Conservation (phyloP, 2,888 invertebrate genomes). For the Drosophila diplacantha region DNA sequence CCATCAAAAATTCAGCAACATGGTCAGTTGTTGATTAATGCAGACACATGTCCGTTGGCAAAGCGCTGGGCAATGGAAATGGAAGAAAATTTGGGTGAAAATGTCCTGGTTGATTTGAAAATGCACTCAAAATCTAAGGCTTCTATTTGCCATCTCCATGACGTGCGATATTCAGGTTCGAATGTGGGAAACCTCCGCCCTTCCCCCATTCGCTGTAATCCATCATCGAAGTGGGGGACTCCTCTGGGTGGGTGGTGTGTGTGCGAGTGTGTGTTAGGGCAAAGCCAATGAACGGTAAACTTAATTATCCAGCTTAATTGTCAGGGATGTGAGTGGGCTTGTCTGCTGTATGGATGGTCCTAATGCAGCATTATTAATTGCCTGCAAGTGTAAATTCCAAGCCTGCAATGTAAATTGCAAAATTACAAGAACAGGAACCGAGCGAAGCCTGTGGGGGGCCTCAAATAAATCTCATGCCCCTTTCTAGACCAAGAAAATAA, state of each 20-base stretch:
- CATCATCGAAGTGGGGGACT: constrained; percentile 46
- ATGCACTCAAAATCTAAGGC: constrained; percentile 55
- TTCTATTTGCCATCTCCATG: constrained; percentile 41
- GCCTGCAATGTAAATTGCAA: constrained; percentile 68
- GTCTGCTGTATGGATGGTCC: constrained; percentile 59
- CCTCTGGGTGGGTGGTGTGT: not conserved
- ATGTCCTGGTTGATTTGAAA: constrained; percentile 56
- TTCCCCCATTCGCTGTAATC: constrained; percentile 45
- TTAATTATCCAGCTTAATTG: constrained; percentile 76
- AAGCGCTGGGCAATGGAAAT: constrained; percentile 14
- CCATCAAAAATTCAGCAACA: constrained; percentile 23
- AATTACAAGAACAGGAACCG: constrained; percentile 56
- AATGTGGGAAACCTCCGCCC: not conserved
- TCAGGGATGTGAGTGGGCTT: constrained; percentile 46
- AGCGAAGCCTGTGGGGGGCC: not conserved
- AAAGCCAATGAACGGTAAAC: constrained; percentile 74
- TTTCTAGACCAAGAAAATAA: not conserved
- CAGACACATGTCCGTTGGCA: constrained; percentile 29
- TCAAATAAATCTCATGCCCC: not conserved
- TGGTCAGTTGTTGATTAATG: constrained; percentile 40
- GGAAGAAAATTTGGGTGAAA: constrained; percentile 23
- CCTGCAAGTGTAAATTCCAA: constrained; percentile 73
- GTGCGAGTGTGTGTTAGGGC: constrained; percentile 17
- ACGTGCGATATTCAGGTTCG: constrained; percentile 55
- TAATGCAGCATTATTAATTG: constrained; percentile 76